phyloP scores from a whole-genome alignment of 2,888 invertebrate species.

The Tachystola acroxantha region DNA sequence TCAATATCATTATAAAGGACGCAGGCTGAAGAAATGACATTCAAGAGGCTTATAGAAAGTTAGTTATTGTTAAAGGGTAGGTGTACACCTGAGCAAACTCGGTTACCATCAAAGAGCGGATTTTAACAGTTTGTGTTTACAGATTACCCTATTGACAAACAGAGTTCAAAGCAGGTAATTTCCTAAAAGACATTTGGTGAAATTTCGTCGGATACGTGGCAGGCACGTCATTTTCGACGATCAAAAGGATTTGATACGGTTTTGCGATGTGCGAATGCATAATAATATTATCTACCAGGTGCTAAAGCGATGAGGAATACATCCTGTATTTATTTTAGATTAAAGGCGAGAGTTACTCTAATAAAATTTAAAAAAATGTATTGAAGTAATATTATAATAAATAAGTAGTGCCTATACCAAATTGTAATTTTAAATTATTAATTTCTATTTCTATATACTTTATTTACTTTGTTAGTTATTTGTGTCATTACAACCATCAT shows the following conservation, averaged over 20 bases:
- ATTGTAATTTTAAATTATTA: no score
- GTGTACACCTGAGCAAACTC: constrained; percentile 69
- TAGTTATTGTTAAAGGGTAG: constrained; percentile 38
- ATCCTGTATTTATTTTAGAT: no score
- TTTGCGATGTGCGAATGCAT: constrained; percentile 10
- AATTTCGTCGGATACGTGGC: constrained; percentile 38
- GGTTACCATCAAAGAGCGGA: constrained; percentile 59
- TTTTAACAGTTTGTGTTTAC: constrained; percentile 74
- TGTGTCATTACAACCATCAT: no score
- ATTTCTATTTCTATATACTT: no score
- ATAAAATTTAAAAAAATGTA: no score
- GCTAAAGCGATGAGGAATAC: not conserved
- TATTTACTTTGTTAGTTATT: no score
- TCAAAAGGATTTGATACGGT: constrained; percentile 23
- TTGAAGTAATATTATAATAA: no score
- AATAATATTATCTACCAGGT: not conserved
- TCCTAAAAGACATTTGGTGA: constrained; percentile 33
- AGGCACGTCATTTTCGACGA: constrained; percentile 18
- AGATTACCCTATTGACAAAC: constrained; percentile 67
- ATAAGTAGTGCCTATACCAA: no score
- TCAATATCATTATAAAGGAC: constrained; percentile 15
- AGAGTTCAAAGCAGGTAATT: constrained; percentile 66
- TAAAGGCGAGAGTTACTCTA: no score
- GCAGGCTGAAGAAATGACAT: constrained; percentile 30
- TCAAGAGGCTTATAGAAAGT: constrained; percentile 45